Percentiles rank a stretch among this genome's conserved stretches.
Conservation (phyloP, 1,140 invertebrate species). For the Eulimnadia texana region DNA sequence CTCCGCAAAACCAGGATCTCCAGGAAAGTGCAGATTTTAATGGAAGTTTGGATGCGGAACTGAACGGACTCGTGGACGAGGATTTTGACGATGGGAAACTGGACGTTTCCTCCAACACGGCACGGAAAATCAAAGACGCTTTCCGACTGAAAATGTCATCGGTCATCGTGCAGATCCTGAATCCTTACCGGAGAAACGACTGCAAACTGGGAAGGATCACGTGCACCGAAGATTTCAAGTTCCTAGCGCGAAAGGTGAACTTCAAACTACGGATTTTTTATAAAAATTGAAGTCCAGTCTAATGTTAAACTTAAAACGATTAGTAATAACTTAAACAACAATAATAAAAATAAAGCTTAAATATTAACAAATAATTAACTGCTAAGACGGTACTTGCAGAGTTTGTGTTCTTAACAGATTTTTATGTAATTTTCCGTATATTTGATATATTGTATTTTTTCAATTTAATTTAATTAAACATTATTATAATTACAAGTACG, state of each 20-base stretch:
- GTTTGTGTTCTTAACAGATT: no score
- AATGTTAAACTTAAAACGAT: not conserved
- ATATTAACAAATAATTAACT: no score
- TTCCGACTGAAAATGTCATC: constrained; percentile 78
- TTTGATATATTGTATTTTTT: not conserved
- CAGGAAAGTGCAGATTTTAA: not conserved
- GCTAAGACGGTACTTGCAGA: no score
- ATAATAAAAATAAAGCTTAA: no score
- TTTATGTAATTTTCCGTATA: no score
- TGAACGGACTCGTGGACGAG: constrained; percentile 43
- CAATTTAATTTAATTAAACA: not conserved
- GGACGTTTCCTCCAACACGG: constrained; percentile 20
- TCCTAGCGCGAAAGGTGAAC: constrained; percentile 80
- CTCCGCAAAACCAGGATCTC: not conserved
- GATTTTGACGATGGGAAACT: constrained; percentile 29
- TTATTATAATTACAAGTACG: no score
- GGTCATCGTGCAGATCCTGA: constrained; percentile 76
- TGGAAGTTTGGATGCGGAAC: constrained; percentile 19
- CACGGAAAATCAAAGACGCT: constrained; percentile 62
- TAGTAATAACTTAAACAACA: no score
- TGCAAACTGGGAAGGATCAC: constrained; percentile 73
- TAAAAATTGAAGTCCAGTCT: not conserved
- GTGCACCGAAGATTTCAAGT: constrained; percentile 86
- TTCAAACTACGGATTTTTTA: not conserved
- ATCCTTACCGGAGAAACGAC: constrained; percentile 70